Percentiles rank a stretch among this genome's conserved stretches.
Conservation (phyloP, 2,113 vertebrate genomes). For the Hemichromis elongatus region DNA sequence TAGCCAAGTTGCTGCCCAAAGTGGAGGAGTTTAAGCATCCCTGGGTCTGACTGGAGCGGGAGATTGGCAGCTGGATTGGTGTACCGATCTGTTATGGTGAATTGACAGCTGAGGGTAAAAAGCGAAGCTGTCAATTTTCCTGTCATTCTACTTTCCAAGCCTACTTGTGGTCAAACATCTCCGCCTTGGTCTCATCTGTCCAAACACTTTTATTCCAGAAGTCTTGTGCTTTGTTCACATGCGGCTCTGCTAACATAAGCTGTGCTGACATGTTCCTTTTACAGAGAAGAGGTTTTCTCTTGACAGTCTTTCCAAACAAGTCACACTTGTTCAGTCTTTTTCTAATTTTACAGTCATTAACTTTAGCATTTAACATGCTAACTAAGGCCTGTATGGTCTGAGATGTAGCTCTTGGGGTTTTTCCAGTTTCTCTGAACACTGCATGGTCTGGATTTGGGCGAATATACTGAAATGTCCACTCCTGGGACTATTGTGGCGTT, state of each 20-base stretch:
- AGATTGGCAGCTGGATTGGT: neutral
- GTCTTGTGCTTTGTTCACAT: too few species aligned
- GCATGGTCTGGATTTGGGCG: neutral
- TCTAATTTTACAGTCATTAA: too few species aligned
- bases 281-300: too few species aligned
- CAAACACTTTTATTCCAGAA: too few species aligned
- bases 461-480: neutral
- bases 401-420: neutral
- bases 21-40: neutral
- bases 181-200: too few species aligned
- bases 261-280: too few species aligned
- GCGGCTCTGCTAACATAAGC: too few species aligned
- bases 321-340: too few species aligned
- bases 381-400: accelerated
- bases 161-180: too few species aligned
- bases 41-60: neutral
- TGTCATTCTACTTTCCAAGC: too few species aligned
- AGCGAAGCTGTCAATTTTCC: too few species aligned
- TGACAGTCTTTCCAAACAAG: too few species aligned
- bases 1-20: neutral
- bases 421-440: neutral
- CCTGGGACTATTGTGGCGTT: neutral
- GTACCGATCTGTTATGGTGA: neutral
- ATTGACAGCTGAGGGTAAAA: neutral
- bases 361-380: neutral